phyloP scores from a whole-genome alignment of 2,113 vertebrate species.

The Neodontobutis hainanensis region DNA sequence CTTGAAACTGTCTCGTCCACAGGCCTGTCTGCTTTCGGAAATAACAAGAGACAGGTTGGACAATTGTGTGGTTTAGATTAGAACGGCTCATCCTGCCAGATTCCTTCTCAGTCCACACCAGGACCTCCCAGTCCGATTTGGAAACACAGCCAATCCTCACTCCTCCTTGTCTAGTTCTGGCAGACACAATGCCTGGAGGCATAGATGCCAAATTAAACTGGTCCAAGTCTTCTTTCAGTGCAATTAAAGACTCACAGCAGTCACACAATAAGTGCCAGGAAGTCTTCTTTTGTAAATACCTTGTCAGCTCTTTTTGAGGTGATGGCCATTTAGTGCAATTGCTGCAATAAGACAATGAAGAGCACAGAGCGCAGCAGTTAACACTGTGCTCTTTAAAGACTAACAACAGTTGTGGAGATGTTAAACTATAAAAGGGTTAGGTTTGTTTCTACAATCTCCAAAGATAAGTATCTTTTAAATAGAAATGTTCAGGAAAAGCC shows the following conservation, averaged over 20 bases:
- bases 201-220: constrained; percentile 51
- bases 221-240: constrained; percentile 57
- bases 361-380: constrained; percentile 1
- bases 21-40: constrained; percentile 34
- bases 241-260: constrained; percentile 64
- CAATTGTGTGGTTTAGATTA: constrained; percentile 37
- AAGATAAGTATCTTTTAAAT: too few relatives aligned
- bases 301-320: constrained; percentile 37
- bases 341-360: constrained; percentile 22
- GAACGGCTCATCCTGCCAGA: constrained; percentile 50
- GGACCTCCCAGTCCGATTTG: constrained; percentile 54
- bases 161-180: constrained; percentile 45
- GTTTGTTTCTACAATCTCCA: neutral
- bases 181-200: constrained; percentile 34
- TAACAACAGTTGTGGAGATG: neutral
- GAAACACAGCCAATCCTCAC: constrained; percentile 56
- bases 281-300: constrained; percentile 38
- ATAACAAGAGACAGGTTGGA: constrained; percentile 34
- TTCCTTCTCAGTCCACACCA: constrained; percentile 43
- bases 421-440: constrained; percentile 2
- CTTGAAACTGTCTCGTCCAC: constrained; percentile 5
- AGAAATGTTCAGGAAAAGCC: too few relatives aligned
- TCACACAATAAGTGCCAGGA: constrained; percentile 23
- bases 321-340: constrained; percentile 11
- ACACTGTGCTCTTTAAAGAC: constrained; percentile 4